Evolutionary conservation across 2,888 invertebrate species (phyloP).

Genomic region (Euzophera pinguis): DNA sequence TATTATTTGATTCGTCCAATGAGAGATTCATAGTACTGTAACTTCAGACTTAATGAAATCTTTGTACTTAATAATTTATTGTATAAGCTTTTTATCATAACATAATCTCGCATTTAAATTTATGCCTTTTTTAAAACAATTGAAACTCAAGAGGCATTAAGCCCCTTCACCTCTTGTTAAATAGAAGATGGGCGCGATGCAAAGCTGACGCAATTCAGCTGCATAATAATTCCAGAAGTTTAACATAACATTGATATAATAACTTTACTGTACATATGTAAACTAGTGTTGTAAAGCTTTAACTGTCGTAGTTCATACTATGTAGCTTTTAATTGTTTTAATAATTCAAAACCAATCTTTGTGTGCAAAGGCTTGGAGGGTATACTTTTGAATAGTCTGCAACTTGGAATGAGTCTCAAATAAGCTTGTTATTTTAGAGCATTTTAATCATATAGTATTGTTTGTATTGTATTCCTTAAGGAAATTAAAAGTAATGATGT

Average conservation of each 20-base stretch:
- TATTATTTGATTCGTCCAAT: slow-evolving; percentile 55
- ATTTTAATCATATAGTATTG: no score
- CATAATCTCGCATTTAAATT: slow-evolving; percentile 52
- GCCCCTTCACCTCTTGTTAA: background rate
- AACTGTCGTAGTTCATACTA: slow-evolving; percentile 57
- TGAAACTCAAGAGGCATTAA: slow-evolving; percentile 1
- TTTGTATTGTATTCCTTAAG: no score
- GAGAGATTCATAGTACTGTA: slow-evolving; percentile 56
- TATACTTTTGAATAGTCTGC: background rate
- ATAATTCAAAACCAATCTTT: no score
- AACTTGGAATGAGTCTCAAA: no score
- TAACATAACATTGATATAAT: slow-evolving; percentile 35
- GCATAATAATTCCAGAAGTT: background rate
- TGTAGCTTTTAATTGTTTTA: slow-evolving; percentile 47
- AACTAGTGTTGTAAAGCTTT: slow-evolving; percentile 73
- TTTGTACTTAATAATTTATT: slow-evolving; percentile 72
- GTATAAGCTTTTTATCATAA: slow-evolving; percentile 50
- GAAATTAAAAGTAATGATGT: no score
- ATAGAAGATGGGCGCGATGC: no score
- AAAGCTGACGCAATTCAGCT: no score
- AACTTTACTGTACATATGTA: slow-evolving; percentile 75
- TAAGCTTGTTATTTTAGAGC: no score
- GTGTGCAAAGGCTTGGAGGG: background rate
- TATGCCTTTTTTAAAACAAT: slow-evolving; percentile 41
- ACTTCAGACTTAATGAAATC: slow-evolving; percentile 51